Evolutionary conservation across 2,888 invertebrate species (phyloP), one percentile per base, ranked within the genome.

Genomic region (Gari tellinella): DNA sequence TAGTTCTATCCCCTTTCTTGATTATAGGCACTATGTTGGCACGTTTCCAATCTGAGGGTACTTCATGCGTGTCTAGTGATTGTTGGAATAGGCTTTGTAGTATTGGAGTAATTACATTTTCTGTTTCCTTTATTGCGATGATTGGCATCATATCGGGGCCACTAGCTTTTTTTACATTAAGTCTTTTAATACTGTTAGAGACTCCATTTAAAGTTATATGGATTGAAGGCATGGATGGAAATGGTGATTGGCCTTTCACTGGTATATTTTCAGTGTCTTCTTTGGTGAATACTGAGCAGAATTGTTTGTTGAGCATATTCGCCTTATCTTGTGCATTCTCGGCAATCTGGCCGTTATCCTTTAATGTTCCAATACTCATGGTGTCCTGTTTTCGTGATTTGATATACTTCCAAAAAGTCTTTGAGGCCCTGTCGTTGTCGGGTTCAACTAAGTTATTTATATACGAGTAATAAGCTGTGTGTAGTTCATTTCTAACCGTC

Each of bases 221-320:
- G 14, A 67, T 60, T 0, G 45, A 38, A 1, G 45, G 46, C 72
- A 72, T 72, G 19, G 48, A 8, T 4, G 21, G 48, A 37, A 56
- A 56, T 21, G 72, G 65, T 15, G 63, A 63, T 8, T 25, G 1
- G 21, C 65, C 65, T 57, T 66, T 66, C 5, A 19, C 21, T 23
- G 66, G 66, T 4, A 61, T 41, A 37, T 41, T 40, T 4, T 19
- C 17, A 7, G 31, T 21, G 25, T 60, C 41, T 46, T 56, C 61
- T 31, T 58, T 23, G 5, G 56, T 66, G 53, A n/a, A n/a, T n/a
- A n/a, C n/a, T n/a, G n/a, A n/a, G n/a, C n/a, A n/a, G n/a, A n/a
- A n/a, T n/a, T n/a, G 48, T n/a, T 56, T 43, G 17, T 72, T 67
- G 5, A 72, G 49, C 21, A 72, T 56, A 48, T 67, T 67, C 5